Base-by-base conservation (phyloP, 2,113 vertebrate species). In the Edolisoma coerulescens region DNA sequence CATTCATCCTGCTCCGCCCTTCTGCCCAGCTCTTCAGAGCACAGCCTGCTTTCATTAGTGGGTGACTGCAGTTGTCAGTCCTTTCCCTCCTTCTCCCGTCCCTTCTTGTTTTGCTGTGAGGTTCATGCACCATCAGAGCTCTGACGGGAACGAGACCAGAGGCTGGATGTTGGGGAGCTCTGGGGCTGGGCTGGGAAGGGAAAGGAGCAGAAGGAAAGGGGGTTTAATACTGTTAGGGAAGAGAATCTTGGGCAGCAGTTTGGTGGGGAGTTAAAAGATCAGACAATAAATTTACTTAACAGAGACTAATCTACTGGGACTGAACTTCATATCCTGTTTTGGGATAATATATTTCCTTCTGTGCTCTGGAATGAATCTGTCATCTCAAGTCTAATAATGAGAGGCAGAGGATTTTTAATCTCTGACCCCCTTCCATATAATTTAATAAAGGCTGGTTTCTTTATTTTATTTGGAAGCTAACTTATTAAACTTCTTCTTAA, bases 271-370 rank as follows among this genome's bases (percentile, higher is more conserved):
- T 97, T 98, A 98, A 98, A 98, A 98, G 98, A 98, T 98, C 98
- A 97, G 97, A 97, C 97, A 96, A 97, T 98, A 98, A 98, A 98
- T 98, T 98, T 97, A 96, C 97, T 98, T 98, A 98, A 97, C 97
- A 97, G 97, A 98, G 97, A 97, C 97, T 97, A 97, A 98, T 98
- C 97, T 96, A 93, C 95, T 81, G 96, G 97, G 98, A 97, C 97
- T 97, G 97, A 97, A 96, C 97, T 98, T 98, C 98, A 98, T 98
- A 98, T 98, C 98, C 98, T 98, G 98, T 98, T 98, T 98, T 97
- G 95, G 97, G 98, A 97, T 98, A 97, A 98, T 97, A 97, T 98
- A 98, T 98, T 98, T 98, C 97, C 96, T 96, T 98, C 95, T 97
- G 97, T 96, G 98, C 97, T 98, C 98, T 98, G 98, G 98, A 98